These are phyloP conservation scores for Phasianus colchicus DNA, from an alignment of 2,113 vertebrate species.

Conservation along the genomic window DNA sequence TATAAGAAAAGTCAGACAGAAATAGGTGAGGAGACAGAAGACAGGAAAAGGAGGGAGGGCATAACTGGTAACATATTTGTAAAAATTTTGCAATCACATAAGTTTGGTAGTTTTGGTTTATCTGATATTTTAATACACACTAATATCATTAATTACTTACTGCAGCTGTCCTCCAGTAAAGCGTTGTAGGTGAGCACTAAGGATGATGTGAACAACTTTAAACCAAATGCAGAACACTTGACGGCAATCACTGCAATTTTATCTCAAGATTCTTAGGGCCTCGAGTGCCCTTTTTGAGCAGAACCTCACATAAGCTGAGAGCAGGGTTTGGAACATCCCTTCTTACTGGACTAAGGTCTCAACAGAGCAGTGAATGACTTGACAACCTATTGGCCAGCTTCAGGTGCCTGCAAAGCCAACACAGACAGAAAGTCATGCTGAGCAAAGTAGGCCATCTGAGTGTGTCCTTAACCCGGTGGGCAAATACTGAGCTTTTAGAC, in stretches of 20 bases:
- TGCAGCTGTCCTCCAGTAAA: neutral
- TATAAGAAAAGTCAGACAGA: slow-evolving; percentile 29
- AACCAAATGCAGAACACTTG: neutral
- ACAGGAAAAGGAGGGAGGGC: neutral
- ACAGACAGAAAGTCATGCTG: too few relatives aligned
- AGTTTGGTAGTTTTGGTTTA: neutral
- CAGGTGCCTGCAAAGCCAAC: neutral
- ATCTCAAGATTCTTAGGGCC: neutral
- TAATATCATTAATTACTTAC: neutral
- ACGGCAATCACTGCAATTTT: neutral
- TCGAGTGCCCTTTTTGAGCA: neutral
- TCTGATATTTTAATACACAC: neutral
- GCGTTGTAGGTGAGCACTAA: neutral
- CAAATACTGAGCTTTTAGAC: neutral
- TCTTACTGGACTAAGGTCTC: neutral
- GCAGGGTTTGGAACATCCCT: neutral
- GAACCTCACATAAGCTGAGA: neutral
- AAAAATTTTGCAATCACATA: neutral
- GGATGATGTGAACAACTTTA: neutral
- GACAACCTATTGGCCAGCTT: neutral
- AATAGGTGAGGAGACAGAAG: slow-evolving; percentile 40
- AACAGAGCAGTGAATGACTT: neutral
- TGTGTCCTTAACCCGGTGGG: neutral
- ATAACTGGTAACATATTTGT: neutral
- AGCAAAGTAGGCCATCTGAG: neutral